These are phyloP conservation scores for Lucinisca nassula DNA, from an alignment of 2,888 invertebrate genomes.

Conservation along the genomic window DNA sequence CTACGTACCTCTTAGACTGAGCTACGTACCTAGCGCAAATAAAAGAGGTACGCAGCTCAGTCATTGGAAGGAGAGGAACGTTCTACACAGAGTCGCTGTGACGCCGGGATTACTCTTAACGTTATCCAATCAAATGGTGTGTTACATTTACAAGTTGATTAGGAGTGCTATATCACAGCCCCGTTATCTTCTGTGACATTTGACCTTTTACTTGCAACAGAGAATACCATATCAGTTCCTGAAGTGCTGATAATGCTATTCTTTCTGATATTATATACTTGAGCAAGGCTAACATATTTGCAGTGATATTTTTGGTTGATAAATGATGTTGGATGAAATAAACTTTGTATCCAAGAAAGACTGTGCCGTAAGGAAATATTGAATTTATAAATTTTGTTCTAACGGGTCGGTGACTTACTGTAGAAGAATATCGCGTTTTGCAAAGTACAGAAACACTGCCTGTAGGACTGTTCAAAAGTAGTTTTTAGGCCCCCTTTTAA, in stretches of 20 bases:
- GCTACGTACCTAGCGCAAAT: no score
- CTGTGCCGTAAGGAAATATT: background rate
- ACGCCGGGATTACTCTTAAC: no score
- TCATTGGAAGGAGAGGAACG: no score
- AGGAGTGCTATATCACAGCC: background rate
- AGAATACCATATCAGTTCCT: background rate
- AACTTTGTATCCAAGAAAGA: background rate
- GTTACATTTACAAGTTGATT: no score
- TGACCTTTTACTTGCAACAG: background rate
- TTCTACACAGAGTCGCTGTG: no score
- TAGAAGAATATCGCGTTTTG: no score
- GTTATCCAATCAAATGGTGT: no score
- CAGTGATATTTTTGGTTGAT: background rate
- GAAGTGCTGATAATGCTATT: constrained; percentile 6
- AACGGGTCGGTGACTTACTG: background rate
- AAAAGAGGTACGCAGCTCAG: no score
- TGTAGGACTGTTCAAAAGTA: no score
- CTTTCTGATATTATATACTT: background rate
- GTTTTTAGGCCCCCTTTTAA: no score
- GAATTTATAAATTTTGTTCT: background rate
- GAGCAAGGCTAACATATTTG: background rate
- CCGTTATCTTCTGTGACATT: background rate
- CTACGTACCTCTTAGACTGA: no score
- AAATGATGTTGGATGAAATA: background rate
- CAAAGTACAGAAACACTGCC: no score